Conservation (phyloP, 2,888 invertebrate genomes). For the Tenthredo notha region DNA sequence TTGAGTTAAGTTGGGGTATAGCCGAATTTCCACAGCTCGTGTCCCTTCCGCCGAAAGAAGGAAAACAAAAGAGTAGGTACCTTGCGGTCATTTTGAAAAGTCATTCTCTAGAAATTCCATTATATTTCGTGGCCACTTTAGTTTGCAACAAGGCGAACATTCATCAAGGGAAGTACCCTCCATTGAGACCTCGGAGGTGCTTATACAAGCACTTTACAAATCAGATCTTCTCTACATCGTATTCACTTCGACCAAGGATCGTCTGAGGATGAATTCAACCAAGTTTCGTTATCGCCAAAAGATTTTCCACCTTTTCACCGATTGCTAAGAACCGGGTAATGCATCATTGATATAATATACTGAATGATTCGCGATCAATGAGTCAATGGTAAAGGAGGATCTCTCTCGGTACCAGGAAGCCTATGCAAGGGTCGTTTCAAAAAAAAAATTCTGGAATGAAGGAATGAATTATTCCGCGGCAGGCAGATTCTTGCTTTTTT, state of each 20-base stretch:
- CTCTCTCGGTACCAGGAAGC: neutral
- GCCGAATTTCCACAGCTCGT: neutral
- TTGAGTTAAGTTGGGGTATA: slow-evolving; percentile 21
- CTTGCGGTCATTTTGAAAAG: slow-evolving; percentile 46
- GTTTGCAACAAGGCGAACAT: slow-evolving; percentile 39
- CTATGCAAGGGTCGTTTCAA: neutral
- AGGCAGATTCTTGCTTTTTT: neutral
- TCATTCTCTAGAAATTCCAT: slow-evolving; percentile 41
- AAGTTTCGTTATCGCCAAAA: neutral
- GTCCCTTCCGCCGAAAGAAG: slow-evolving; percentile 11
- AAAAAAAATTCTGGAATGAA: neutral
- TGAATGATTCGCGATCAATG: neutral
- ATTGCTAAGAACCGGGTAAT: slow-evolving; percentile 8
- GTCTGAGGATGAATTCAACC: neutral
- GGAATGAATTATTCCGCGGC: neutral
- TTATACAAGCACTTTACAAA: slow-evolving; percentile 45
- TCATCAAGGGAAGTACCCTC: slow-evolving; percentile 48
- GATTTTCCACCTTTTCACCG: slow-evolving; percentile 19
- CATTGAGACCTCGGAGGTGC: slow-evolving; percentile 32
- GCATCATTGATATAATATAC: neutral
- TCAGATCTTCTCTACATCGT: slow-evolving; percentile 5
- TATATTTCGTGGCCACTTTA: slow-evolving; percentile 47
- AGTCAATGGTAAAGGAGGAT: neutral
- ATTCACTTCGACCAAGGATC: neutral
- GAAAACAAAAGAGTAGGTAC: slow-evolving; percentile 11